Evolutionary conservation across 2,797 vertebrate genomes (phyloP).

Genomic region (Sciurus carolinensis): DNA sequence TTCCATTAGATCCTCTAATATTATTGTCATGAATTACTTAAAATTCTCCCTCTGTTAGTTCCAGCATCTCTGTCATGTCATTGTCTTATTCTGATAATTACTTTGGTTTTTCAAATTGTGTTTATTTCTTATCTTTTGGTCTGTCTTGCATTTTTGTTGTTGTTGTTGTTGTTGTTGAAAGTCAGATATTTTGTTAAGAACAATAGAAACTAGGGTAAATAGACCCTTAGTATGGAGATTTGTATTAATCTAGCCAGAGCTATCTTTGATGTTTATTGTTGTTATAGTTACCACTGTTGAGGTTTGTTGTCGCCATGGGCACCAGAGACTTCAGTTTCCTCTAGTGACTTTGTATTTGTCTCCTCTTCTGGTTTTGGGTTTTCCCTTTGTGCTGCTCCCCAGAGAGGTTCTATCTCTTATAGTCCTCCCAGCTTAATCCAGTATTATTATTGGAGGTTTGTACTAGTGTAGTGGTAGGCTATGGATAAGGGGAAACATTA

Average conservation of each 20-base stretch:
- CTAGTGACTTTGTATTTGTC: constrained; percentile 39
- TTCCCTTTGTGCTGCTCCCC: constrained; percentile 31
- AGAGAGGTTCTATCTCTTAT: background rate
- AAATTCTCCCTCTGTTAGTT: constrained; percentile 36
- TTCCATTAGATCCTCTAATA: background rate
- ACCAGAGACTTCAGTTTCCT: constrained; percentile 45
- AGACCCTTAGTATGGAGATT: constrained; percentile 22
- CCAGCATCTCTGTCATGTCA: background rate
- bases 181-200: background rate
- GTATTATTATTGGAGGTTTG: background rate
- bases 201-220: constrained; percentile 9
- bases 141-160: background rate
- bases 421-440: background rate
- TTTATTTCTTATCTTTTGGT: constrained; percentile 33
- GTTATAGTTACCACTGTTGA: constrained; percentile 55
- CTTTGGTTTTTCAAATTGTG: constrained; percentile 35
- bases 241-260: constrained; percentile 43
- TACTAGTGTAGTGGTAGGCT: background rate
- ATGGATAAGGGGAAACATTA: background rate
- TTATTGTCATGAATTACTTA: constrained; percentile 19
- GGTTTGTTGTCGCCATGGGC: constrained; percentile 61
- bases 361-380: background rate
- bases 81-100: constrained; percentile 37
- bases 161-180: constrained; percentile 21
- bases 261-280: constrained; percentile 61